Base-by-base conservation (phyloP, 2,797 vertebrate genomes). In the Capromys pilorides region DNA sequence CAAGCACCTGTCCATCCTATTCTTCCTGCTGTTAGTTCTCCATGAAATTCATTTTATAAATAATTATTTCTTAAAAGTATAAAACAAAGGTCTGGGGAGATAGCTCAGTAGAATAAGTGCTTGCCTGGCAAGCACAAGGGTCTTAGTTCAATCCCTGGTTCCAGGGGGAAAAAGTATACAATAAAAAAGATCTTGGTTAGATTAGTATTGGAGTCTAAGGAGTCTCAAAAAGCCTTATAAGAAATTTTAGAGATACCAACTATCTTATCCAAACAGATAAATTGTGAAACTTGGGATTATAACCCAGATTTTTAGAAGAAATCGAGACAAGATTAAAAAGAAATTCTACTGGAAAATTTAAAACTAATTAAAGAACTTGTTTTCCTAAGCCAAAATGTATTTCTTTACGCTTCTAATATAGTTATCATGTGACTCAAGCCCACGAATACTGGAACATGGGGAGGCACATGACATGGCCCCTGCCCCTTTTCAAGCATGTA, bases 281-380 rank as follows among this genome's bases (percentile, higher is more conserved):
- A 82, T 86, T 69, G 94, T 22, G 64, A 90, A 90, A 88, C 88
- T 77, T 88, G 21, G 31, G 33, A 2, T 73, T 28, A 45, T 61
- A 93, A 75, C 45, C 75, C 85, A 93, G 94, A 93, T 92, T 45
- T 90, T 86, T 94, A 90, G 92, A 95, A 93, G 84, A 79, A 96
- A 86, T 19, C 39, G 26, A 92, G 33, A 75, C 6, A 57, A 24
- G 49, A n/a, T 73, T 81, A 86, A 66, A 85, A 51, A 84, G 45
- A 90, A 84, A 92, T 85, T 90, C 87, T 88, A 67, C 33, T 71
- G n/a, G 49, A 45, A 95, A 33, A 39, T 96, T 61, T 77, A 86
- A 78, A 86, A 67, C 80, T 86, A 88, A 61, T 80, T 84, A 85
- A 86, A 85, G 81, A 88, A 81, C 33, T 88, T 73, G 69, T 28